Evolutionary conservation across 2,888 invertebrate species (phyloP).

Genomic region (Aphrophora alni): DNA sequence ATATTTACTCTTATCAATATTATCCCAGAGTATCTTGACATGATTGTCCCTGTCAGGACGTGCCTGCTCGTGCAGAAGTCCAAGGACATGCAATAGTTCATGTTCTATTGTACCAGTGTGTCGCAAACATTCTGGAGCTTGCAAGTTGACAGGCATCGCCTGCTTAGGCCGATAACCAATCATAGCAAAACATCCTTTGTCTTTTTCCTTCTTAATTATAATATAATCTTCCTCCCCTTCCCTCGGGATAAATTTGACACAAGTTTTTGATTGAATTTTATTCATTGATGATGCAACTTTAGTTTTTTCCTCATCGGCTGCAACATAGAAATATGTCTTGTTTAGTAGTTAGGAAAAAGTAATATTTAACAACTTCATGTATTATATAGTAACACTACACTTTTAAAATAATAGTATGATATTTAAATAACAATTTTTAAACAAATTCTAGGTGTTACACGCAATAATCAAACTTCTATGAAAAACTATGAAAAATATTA

Average conservation of each 20-base stretch:
- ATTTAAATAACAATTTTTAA: no score
- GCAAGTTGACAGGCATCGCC: slow-evolving; percentile 49
- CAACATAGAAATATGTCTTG: background rate
- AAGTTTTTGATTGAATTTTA: slow-evolving; percentile 49
- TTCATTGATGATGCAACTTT: slow-evolving; percentile 49
- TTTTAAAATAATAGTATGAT: no score
- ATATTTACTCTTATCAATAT: slow-evolving; percentile 45
- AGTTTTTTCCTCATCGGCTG: slow-evolving; percentile 47
- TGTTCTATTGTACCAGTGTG: slow-evolving; percentile 52
- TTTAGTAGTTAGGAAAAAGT: background rate
- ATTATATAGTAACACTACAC: no score
- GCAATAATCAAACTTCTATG: no score
- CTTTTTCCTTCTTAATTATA: slow-evolving; percentile 29
- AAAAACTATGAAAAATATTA: no score
- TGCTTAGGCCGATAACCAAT: slow-evolving; percentile 49
- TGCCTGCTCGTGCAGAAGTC: slow-evolving; percentile 53
- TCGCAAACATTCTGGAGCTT: slow-evolving; percentile 49
- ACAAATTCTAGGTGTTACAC: no score
- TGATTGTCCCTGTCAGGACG: slow-evolving; percentile 52
- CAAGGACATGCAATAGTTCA: slow-evolving; percentile 52
- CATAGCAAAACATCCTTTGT: slow-evolving; percentile 51
- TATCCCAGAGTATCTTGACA: slow-evolving; percentile 52
- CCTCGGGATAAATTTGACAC: slow-evolving; percentile 48
- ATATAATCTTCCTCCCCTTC: slow-evolving; percentile 36
- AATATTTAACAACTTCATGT: no score